A percentile compares a stretch with the other conserved stretches of the same genome.
Conservation (phyloP, 2,888 invertebrate species). For the Mesorhabditis spiculigera region DNA sequence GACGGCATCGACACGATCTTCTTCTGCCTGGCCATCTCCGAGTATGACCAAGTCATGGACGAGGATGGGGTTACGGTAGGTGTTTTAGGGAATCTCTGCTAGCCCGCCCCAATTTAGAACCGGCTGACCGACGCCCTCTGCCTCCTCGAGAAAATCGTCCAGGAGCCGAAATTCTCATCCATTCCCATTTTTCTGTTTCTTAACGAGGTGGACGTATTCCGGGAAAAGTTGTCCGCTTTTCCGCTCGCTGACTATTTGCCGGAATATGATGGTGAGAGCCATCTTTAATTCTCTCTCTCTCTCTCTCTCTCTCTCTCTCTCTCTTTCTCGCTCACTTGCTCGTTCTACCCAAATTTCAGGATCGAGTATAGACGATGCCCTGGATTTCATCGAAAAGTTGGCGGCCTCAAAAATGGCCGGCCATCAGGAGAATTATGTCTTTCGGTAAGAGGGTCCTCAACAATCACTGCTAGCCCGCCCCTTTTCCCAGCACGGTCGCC, state of each 20-base stretch:
- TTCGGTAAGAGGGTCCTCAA: slow-evolving; percentile 7
- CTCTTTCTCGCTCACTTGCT: background rate
- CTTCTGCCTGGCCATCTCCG: slow-evolving; percentile 47
- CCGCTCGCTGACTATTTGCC: slow-evolving; percentile 32
- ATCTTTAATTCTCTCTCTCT: background rate
- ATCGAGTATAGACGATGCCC: slow-evolving; percentile 35
- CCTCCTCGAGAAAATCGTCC: slow-evolving; percentile 31
- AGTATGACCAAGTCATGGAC: slow-evolving; percentile 45
- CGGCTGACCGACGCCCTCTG: slow-evolving; percentile 36
- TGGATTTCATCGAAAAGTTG: slow-evolving; percentile 33
- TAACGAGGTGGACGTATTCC: slow-evolving; percentile 48
- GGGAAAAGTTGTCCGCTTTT: slow-evolving; percentile 36
- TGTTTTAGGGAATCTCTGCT: background rate
- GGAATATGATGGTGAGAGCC: slow-evolving; percentile 28
- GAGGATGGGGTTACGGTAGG: slow-evolving; percentile 33
- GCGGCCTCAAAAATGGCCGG: slow-evolving; percentile 12
- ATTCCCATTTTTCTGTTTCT: slow-evolving; percentile 45
- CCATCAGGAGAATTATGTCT: slow-evolving; percentile 1
- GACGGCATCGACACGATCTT: slow-evolving; percentile 50
- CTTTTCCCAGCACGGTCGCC: slow-evolving; percentile 15
- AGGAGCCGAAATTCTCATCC: slow-evolving; percentile 28
- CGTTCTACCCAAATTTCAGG: slow-evolving; percentile 23
- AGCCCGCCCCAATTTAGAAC: slow-evolving; percentile 24
- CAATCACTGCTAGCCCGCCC: background rate
- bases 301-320: background rate